Conservation (phyloP, 1,140 invertebrate genomes). For the Panagrolaimus sp. region DNA sequence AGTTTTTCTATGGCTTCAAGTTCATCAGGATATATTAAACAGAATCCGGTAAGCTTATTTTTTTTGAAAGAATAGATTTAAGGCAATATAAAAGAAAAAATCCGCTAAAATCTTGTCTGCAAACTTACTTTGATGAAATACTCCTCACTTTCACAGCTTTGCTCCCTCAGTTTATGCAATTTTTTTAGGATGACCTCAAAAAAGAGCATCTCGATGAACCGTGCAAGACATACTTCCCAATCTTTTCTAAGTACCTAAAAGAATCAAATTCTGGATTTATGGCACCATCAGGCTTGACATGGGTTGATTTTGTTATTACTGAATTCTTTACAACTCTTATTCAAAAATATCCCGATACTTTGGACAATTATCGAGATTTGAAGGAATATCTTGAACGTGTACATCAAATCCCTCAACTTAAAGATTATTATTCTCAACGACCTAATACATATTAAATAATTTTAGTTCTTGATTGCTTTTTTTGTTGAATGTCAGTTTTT, state of each 20-base stretch:
- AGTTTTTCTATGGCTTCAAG: too few relatives aligned
- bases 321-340: neutral
- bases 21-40: neutral
- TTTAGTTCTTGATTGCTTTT: too few relatives aligned
- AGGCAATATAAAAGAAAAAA: too few relatives aligned
- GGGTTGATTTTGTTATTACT: slow-evolving; percentile 10
- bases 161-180: too few relatives aligned
- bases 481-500: too few relatives aligned
- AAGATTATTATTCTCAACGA: neutral
- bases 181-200: too few relatives aligned
- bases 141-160: too few relatives aligned
- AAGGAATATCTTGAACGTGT: neutral
- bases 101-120: too few relatives aligned
- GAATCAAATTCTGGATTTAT: neutral
- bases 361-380: neutral
- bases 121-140: too few relatives aligned
- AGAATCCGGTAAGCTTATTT: neutral
- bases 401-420: neutral
- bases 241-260: neutral
- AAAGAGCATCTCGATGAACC: too few relatives aligned
- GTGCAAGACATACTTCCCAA: neutral
- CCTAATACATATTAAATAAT: too few relatives aligned
- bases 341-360: neutral
- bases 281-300: neutral
- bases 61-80: too few relatives aligned